Conservation (phyloP, 2,113 vertebrate genomes). For the Dipodomys stephensi region DNA sequence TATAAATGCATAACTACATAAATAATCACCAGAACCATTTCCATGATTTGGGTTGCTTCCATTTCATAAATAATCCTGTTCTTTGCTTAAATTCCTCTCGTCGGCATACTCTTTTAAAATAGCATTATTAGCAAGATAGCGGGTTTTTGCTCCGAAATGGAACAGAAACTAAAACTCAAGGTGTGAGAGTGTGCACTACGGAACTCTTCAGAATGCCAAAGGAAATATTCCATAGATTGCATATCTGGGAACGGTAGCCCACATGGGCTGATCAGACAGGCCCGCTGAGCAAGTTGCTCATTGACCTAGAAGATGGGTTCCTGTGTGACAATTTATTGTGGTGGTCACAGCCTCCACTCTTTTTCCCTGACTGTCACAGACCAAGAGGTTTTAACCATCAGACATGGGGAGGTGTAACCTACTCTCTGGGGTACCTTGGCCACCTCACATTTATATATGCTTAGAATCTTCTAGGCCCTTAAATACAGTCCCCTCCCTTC, state of each 20-base stretch:
- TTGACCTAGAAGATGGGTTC: conserved; percentile 66
- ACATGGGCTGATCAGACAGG: conserved; percentile 73
- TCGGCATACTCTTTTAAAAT: not conserved
- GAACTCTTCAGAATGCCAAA: conserved; percentile 81
- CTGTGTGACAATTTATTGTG: conserved; percentile 61
- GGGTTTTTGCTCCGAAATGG: not conserved
- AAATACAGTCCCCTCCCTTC: no score
- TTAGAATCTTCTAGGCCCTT: not conserved
- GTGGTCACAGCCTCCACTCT: no score
- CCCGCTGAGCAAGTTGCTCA: conserved; percentile 33
- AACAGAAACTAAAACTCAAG: conserved; percentile 22
- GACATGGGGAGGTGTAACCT: conserved; percentile 50
- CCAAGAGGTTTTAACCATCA: conserved; percentile 65
- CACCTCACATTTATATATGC: not conserved
- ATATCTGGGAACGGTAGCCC: conserved; percentile 82
- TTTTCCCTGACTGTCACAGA: conserved; percentile 79
- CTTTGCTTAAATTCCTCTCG: not conserved
- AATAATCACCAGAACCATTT: not conserved
- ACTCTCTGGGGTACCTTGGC: conserved; percentile 60
- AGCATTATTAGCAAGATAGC: not conserved
- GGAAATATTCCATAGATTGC: conserved; percentile 59
- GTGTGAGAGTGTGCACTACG: conserved; percentile 37
- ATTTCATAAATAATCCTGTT: conserved; percentile 9
- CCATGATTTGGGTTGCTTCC: not conserved
- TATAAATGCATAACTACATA: not conserved